Evolutionary conservation across 2,113 vertebrate genomes (phyloP).

Genomic region (Callorhinus ursinus): DNA sequence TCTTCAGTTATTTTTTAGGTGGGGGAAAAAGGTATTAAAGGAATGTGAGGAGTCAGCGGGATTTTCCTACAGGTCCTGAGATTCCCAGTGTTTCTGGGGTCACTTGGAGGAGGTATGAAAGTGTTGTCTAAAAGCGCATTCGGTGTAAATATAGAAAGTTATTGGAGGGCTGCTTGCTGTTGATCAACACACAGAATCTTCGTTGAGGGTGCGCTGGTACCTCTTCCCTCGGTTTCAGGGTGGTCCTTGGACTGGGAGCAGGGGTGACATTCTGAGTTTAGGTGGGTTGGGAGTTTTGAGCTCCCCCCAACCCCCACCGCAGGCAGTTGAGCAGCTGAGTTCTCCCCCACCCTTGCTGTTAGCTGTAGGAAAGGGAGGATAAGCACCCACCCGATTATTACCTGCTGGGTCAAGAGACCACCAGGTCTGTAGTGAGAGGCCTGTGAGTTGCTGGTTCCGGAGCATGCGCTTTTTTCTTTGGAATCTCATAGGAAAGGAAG

Average conservation of each 20-base stretch:
- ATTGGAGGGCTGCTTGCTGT: background rate
- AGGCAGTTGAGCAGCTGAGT: background rate
- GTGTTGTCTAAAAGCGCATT: background rate
- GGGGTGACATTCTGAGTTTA: background rate
- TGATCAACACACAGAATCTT: background rate
- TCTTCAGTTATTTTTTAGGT: background rate
- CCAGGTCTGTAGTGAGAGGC: background rate
- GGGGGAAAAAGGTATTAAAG: background rate
- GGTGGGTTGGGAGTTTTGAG: background rate
- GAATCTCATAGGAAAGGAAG: background rate
- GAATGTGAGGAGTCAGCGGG: background rate
- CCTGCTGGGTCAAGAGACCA: background rate
- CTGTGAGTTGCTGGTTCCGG: background rate
- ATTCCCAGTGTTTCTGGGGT: background rate
- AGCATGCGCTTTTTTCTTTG: accelerated
- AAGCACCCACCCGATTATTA: background rate
- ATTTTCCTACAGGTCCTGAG: background rate
- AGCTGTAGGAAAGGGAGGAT: background rate
- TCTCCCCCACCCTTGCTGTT: background rate
- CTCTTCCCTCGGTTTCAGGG: accelerated
- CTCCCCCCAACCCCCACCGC: background rate
- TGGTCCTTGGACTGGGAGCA: background rate
- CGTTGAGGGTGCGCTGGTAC: background rate
- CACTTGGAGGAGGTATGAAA: background rate
- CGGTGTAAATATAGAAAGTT: background rate